Conservation (phyloP, 2,888 invertebrate species). For the Mamestra brassicae region DNA sequence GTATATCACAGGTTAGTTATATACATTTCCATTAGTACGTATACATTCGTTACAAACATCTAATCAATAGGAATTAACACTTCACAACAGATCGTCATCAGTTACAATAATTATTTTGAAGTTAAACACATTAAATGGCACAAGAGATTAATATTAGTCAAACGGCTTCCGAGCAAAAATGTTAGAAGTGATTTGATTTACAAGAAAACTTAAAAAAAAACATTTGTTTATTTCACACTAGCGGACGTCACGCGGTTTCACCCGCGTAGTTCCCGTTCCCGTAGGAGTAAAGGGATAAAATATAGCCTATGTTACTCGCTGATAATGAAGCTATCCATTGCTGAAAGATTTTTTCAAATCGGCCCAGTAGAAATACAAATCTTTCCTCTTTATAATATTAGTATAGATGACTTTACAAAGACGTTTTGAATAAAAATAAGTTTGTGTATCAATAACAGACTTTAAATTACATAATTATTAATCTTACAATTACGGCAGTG, state of each 20-base stretch:
- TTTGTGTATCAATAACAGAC: conserved; percentile 13
- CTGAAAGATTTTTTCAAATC: not conserved
- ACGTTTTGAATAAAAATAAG: not conserved
- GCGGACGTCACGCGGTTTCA: too few species aligned
- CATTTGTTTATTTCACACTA: too few species aligned
- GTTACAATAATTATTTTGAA: conserved; percentile 44
- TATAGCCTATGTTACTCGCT: too few species aligned
- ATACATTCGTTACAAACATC: conserved; percentile 57
- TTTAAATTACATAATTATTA: conserved; percentile 16
- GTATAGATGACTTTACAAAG: not conserved
- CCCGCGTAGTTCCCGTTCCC: too few species aligned
- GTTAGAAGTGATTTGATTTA: conserved; percentile 7
- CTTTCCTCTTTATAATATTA: not conserved
- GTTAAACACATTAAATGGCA: conserved; percentile 70
- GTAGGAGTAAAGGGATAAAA: too few species aligned
- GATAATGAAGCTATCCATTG: too few species aligned
- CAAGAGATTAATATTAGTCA: conserved; percentile 58
- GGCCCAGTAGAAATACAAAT: not conserved
- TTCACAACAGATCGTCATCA: conserved; percentile 37
- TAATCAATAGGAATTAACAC: conserved; percentile 52
- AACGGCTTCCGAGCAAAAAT: conserved; percentile 27
- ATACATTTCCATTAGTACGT: conserved; percentile 76
- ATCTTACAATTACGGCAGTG: conserved; percentile 63
- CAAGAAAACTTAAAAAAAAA: not conserved
- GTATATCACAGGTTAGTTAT: conserved; percentile 90